These are phyloP conservation scores for Sarcophaga variegata DNA, from an alignment of 2,888 invertebrate genomes.

Conservation along the genomic window DNA sequence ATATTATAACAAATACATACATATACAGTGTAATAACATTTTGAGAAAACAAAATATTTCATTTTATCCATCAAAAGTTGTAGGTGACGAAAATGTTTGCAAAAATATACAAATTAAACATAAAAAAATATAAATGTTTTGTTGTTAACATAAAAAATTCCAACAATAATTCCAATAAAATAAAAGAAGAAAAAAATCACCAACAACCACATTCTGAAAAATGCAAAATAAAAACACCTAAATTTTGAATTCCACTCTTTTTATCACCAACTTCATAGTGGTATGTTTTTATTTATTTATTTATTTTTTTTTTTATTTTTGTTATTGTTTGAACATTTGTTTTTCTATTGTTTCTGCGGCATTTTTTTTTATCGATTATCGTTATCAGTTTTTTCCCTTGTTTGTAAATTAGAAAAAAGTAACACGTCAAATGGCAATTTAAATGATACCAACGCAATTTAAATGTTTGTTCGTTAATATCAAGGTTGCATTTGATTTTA, in stretches of 20 bases:
- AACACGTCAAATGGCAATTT: slow-evolving; percentile 49
- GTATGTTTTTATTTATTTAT: too few species aligned
- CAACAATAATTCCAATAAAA: neutral
- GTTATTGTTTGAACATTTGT: slow-evolving; percentile 2
- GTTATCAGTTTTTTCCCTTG: slow-evolving; percentile 2
- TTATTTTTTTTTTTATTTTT: slow-evolving; percentile 26
- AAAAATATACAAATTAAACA: slow-evolving; percentile 25
- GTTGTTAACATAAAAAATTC: neutral
- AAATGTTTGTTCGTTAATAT: slow-evolving; percentile 56
- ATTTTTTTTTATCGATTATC: neutral
- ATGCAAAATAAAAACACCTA: neutral
- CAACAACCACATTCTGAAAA: neutral
- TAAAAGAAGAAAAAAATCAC: neutral
- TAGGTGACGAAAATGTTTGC: slow-evolving; percentile 27
- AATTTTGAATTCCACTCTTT: slow-evolving; percentile 4
- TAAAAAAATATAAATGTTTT: neutral
- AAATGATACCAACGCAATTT: slow-evolving; percentile 57
- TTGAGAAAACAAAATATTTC: too few species aligned
- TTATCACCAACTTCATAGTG: neutral
- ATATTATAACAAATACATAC: too few species aligned
- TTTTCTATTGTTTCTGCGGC: neutral
- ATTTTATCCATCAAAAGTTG: neutral
- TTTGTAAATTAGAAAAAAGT: slow-evolving; percentile 52
- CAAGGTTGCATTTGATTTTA: slow-evolving; percentile 55
- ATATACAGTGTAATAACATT: too few species aligned